A percentile compares a stretch with the other conserved stretches of the same genome.
phyloP scores from a whole-genome alignment of 1,140 invertebrate species.

The Aphelenchoides fujianensis region DNA sequence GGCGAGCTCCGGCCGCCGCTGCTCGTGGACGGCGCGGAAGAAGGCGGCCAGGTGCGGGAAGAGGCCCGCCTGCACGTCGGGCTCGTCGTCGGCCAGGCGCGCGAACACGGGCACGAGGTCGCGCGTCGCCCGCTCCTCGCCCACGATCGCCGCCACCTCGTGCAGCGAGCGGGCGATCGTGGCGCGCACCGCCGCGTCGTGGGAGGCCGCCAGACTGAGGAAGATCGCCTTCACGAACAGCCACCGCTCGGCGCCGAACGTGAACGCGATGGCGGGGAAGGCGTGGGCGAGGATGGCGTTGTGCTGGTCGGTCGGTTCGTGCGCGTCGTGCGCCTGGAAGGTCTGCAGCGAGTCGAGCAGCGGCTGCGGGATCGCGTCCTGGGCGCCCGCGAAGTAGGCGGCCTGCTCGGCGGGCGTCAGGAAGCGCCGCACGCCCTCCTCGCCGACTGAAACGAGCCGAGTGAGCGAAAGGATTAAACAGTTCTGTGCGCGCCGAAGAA shows the following conservation, averaged over 20 bases:
- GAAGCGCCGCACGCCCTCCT: neutral
- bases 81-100: neutral
- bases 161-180: conserved; percentile 13
- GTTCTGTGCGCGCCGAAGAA: neutral
- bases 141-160: conserved; percentile 19
- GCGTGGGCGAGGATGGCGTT: conserved; percentile 11
- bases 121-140: neutral
- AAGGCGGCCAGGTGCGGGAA: conserved; percentile 3
- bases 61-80: conserved; percentile 2
- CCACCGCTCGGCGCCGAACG: conserved; percentile 20
- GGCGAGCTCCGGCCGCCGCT: neutral
- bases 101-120: conserved; percentile 24
- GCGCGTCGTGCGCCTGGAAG: neutral
- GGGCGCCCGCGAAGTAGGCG: neutral
- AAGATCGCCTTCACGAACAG: conserved; percentile 23
- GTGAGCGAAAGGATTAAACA: neutral
- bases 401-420: neutral
- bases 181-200: conserved; percentile 9
- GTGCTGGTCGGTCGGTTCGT: conserved; percentile 4
- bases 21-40: neutral
- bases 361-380: conserved; percentile 9
- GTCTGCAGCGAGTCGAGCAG: neutral
- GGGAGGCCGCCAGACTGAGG: conserved; percentile 16
- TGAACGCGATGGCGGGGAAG: conserved; percentile 23
- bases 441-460: neutral